Base-by-base conservation (phyloP, 2,888 invertebrate species). In the Nemapogon koenigi region DNA sequence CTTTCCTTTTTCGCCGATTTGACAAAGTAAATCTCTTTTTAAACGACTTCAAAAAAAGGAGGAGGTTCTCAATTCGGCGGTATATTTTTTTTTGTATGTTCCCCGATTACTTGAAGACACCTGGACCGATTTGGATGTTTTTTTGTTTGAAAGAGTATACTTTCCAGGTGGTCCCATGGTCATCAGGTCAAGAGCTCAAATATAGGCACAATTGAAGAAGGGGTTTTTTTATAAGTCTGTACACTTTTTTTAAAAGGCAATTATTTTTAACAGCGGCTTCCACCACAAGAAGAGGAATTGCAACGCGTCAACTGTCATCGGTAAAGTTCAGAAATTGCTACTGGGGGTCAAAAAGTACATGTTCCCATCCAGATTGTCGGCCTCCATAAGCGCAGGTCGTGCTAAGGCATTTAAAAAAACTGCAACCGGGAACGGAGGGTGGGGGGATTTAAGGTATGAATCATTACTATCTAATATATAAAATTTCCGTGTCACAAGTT, bases 201-300 rank as follows among this genome's bases (percentile, higher is more conserved):
- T n/a, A n/a, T n/a, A n/a, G n/a, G 22, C 14, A 16, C 22, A 2
- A 37, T 30, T 11, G 13, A 16, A 6, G 14, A 2, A 30, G 16
- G 31, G 4, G 18, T 16, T 10, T 30, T 16, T 4, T 7, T 11
- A 13, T 28, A n/a, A 29, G 29, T 32, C 17, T 16, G n/a, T n/a
- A n/a, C n/a, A n/a, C n/a, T n/a, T n/a, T n/a, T n/a, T n/a, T n/a
- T n/a, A n/a, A n/a, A n/a, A 17, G 4, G 1, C 17, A 17, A 32
- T 10, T 10, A 28, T 11, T 17, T 19, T 4, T 26, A 8, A 10
- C 79, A 97, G 97, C 70, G 97, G 97, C 4, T 90, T 97, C 37
- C 97, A 97, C 67, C 96, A 97, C 64, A 96, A 94, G 78, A 92
- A 94, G 60, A 88, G 88, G 30, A 91, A 93, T 59, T 95, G 94